Base-by-base conservation (phyloP, 1,140 invertebrate genomes). In the Zaprionus vittiger region DNA sequence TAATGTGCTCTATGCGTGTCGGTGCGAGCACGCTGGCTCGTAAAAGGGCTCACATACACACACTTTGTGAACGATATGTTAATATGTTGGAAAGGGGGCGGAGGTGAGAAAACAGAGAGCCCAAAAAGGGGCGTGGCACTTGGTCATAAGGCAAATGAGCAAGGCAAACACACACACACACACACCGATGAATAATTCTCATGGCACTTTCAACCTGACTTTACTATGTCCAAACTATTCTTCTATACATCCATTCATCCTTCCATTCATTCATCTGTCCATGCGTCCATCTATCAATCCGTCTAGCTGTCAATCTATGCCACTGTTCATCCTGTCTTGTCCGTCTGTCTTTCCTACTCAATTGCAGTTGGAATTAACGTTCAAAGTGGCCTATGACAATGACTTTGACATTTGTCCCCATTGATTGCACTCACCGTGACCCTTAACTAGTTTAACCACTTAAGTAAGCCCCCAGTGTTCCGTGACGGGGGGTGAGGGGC, bases 21-120 rank as follows among this genome's bases (percentile, higher is more conserved):
- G 44, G 44, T 38, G 31, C 63, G 41, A 38, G 37, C 41, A 47
- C n/a, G 55, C 34, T 52, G 64, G 80, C 80, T 82, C 82, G 77
- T 86, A 79, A 86, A 84, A 78, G 65, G 80, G 68, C 67, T 65
- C 78, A 44, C 78, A 84, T 26, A 38, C 66, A 61, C 78, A 52
- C 78, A 80, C 47, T n/a, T 15, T 28, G 59, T 44, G 15, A 44
- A 47, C 41, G 41, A 47, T 47, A 37, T 61, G 37, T 61, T 20
- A 41, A 24, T 61, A 15, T 61, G 20, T 15, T 5, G 7, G 22
- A 1, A 12, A 15, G 22, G 22, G 22, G 38, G 41, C 26, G 41
- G 31, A 73, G 72, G 65, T 73, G 72, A 55, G 60, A 61, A 68
- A 68, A 47, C n/a, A 17, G 37, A 14, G 41, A 17, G 41, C n/a